phyloP scores from a whole-genome alignment of 2,888 invertebrate genomes.

The Lasioglossum oenotherae region DNA sequence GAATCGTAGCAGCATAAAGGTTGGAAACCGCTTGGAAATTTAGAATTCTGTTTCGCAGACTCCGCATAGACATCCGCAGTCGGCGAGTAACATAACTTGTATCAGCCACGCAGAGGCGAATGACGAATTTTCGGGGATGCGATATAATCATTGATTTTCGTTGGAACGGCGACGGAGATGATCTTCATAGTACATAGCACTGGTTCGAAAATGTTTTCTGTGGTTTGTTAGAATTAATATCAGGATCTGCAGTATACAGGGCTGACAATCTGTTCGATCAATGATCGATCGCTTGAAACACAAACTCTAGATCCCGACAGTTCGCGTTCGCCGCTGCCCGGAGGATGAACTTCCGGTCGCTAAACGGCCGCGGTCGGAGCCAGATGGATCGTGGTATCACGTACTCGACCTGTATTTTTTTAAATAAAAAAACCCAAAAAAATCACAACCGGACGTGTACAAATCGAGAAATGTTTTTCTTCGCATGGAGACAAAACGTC shows the following conservation, averaged over 20 bases:
- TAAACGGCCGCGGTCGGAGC: slow-evolving; percentile 17
- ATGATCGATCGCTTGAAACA: neutral
- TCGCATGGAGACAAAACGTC: neutral
- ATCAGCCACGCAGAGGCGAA: slow-evolving; percentile 41
- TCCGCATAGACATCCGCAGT: slow-evolving; percentile 7
- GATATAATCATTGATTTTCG: neutral
- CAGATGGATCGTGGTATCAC: slow-evolving; percentile 36
- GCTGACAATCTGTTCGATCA: neutral
- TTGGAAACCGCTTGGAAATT: neutral
- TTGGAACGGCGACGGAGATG: neutral
- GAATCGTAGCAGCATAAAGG: too few species aligned
- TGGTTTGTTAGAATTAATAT: neutral
- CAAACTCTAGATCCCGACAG: slow-evolving; percentile 14
- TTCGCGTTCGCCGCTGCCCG: slow-evolving; percentile 40
- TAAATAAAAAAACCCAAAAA: slow-evolving; percentile 27
- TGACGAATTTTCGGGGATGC: slow-evolving; percentile 19
- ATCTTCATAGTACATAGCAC: neutral
- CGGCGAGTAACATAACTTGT: slow-evolving; percentile 31
- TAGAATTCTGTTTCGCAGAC: neutral
- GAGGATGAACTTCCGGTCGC: slow-evolving; percentile 29
- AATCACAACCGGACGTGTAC: neutral
- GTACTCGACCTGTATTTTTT: slow-evolving; percentile 59
- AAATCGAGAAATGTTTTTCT: neutral
- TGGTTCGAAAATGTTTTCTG: neutral
- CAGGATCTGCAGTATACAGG: neutral